Base-by-base conservation (phyloP, 2,113 vertebrate species). In the Rhinoptilus africanus region DNA sequence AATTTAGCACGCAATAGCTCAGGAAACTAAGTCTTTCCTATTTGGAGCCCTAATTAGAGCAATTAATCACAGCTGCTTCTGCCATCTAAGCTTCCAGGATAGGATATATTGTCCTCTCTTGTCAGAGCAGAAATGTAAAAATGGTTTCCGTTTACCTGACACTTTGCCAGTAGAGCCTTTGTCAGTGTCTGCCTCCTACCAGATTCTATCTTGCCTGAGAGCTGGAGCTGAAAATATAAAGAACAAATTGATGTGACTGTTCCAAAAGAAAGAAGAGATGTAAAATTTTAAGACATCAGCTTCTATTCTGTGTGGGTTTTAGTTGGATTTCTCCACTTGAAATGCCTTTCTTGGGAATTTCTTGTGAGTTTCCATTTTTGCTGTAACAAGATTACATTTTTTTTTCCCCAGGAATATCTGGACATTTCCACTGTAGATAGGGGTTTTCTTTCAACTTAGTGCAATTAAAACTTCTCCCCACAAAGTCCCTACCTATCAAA, bases 11-110 rank as follows among this genome's bases (percentile, higher is more conserved):
- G 57, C 79, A 60, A 43, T 87, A 88, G 72, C 91, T 96, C 86
- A 88, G 93, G 95, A 94, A 97, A 89, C 85, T 84, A 19, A 1
- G 35, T 92, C 95, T 93, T 92, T 93, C 66, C 93, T 93, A 89
- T 95, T 89, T 88, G 66, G 75, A 93, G 76, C 66, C 69, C 92
- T 97, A 96, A 96, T 97, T 96, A 94, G 94, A 96, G 78, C 90
- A 92, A 97, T 97, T 97, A 95, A 97, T 95, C 92, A 94, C 81
- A 93, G 66, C 94, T 94, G 69, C 60, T 94, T 95, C 89, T 97
- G 87, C 92, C 84, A 93, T 93, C 75, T 90, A 82, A 85, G 75
- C 86, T 95, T 84, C 68, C 72, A 94, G 91, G 77, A 85, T 82
- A 78, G 88, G 95, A 96, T 96, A 93, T 94, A 91, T 89, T 95